phyloP scores from a whole-genome alignment of 1,140 invertebrate genomes.

The Venturia canescens region DNA sequence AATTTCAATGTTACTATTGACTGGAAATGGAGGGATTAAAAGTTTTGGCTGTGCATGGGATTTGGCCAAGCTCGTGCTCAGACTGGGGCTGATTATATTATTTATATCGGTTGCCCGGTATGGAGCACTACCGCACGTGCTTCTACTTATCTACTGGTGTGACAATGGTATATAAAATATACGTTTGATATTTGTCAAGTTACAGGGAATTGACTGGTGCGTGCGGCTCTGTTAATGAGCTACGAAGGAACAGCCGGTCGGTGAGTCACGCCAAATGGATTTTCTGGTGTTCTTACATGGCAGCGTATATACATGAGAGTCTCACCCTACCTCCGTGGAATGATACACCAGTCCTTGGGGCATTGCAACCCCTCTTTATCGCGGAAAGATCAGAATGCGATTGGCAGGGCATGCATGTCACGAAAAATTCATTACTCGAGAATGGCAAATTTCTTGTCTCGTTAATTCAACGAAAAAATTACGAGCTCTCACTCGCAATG shows the following conservation, averaged over 20 bases:
- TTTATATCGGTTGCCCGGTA: too few species aligned
- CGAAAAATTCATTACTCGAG: not conserved
- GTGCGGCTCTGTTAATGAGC: slow-evolving; percentile 48
- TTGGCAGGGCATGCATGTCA: slow-evolving; percentile 46
- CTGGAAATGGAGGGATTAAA: too few species aligned
- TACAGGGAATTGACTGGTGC: slow-evolving; percentile 38
- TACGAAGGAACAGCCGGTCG: slow-evolving; percentile 54
- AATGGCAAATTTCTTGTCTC: not conserved
- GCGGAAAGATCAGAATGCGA: slow-evolving; percentile 30
- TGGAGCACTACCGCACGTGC: too few species aligned
- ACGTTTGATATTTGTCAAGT: slow-evolving; percentile 53
- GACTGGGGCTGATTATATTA: too few species aligned
- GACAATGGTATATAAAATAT: slow-evolving; percentile 50
- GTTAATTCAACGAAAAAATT: slow-evolving; percentile 20
- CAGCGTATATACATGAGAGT: slow-evolving; percentile 36
- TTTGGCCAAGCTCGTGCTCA: too few species aligned
- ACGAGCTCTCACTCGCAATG: not conserved
- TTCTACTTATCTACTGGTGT: not conserved
- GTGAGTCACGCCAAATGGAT: slow-evolving; percentile 52
- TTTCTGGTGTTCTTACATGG: slow-evolving; percentile 29
- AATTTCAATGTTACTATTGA: too few species aligned
- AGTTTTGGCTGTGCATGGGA: too few species aligned
- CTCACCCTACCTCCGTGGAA: slow-evolving; percentile 32
- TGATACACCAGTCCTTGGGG: slow-evolving; percentile 50
- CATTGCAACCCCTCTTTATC: not conserved